These are phyloP conservation scores for Caenorhabditis doughertyi DNA, from an alignment of 2,888 invertebrate genomes.

Conservation along the genomic window DNA sequence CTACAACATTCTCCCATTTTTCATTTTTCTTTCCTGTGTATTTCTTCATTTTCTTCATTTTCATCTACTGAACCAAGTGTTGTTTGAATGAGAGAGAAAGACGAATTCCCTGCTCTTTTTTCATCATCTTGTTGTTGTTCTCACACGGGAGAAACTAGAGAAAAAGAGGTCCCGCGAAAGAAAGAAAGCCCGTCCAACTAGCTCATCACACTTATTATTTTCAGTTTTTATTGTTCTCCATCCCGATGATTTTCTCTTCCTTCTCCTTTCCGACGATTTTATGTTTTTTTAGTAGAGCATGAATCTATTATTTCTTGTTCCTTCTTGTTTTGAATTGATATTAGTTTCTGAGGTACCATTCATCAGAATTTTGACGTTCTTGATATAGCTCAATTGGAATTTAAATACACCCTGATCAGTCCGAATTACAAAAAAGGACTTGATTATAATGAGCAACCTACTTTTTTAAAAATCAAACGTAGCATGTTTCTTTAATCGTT, in stretches of 20 bases:
- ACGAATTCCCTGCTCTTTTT: not conserved
- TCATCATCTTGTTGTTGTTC: slow-evolving; percentile 21
- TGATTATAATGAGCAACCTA: no score
- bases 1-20: slow-evolving; percentile 33
- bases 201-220: slow-evolving; percentile 50
- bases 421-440: no score
- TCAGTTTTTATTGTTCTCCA: slow-evolving; percentile 51
- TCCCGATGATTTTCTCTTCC: not conserved
- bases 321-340: no score
- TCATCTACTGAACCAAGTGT: slow-evolving; percentile 37
- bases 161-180: slow-evolving; percentile 17
- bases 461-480: no score
- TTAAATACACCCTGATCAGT: no score
- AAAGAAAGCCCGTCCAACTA: slow-evolving; percentile 3
- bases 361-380: no score
- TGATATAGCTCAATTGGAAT: no score
- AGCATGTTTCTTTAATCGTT: no score
- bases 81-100: slow-evolving; percentile 43
- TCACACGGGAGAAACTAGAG: slow-evolving; percentile 15
- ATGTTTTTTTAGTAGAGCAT: not conserved
- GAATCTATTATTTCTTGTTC: not conserved
- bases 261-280: slow-evolving; percentile 8
- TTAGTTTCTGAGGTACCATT: no score
- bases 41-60: no score
- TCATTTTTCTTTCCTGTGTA: slow-evolving; percentile 30